Evolutionary conservation across 92 coral and sea anemone species (phyloP), one percentile per base, ranked within the genome.

Genomic region (Siderastrea siderea): DNA sequence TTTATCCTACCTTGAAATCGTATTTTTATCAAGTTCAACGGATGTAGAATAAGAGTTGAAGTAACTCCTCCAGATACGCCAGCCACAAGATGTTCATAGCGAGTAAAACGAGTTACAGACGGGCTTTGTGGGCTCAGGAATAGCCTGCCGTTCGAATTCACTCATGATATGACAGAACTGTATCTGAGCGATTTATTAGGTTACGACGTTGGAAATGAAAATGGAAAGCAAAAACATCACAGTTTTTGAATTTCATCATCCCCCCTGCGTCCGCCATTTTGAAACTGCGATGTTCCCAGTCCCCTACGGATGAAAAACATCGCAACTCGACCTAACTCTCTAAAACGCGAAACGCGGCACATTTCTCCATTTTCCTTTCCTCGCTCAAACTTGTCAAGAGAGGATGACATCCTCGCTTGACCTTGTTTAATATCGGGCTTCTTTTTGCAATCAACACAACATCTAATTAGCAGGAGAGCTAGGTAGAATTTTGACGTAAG

Each of bases 11-110:
- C 99, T 89, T 95, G 99, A 48, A 97, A 82, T 51, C 99, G 86
- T 1, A 97, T 90, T 93, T 97, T 97, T 4, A 97, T 84, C 85
- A 97, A 79, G 75, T 97, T 98, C 64, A 97, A 64, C n/a, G 99
- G 99, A 95, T 97, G 99, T 51, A 97, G 83, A 13, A 83, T 76
- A 7, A 97, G 83, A 0, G 99, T 95, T 3, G 99, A 91, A 9
- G 93, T 85, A 17, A 97, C 97, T 0, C 99, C 99, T 13, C 99
- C 99, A 7, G 94, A 86, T 9, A 97, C 79, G 1, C 99, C 99
- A 14, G 98, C 98, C 1, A 92, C 94, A 15, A 97, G 89, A 78
- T 97, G 99, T 61, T 97, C 99, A 72, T 97, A 92, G 14, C 98
- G 95, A 67, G 95, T 77, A 74, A 93, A 97, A 47, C 91, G 93